Conservation (phyloP, 2,797 vertebrate species). For the Trematomus bernacchii region DNA sequence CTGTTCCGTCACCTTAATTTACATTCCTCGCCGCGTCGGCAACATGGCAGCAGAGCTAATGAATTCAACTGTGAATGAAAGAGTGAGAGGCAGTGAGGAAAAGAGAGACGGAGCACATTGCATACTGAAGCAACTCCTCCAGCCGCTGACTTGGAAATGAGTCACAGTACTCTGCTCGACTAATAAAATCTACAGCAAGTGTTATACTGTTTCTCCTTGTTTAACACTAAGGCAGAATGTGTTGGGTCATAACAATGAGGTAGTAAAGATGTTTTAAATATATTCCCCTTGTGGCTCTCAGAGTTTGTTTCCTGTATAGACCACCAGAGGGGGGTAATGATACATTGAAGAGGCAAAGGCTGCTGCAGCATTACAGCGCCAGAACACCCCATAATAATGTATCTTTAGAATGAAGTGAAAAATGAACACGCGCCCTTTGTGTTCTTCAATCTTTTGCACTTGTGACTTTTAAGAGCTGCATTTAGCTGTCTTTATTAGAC, state of each 20-base stretch:
- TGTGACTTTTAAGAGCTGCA: constrained; percentile 64
- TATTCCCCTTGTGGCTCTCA: constrained; percentile 37
- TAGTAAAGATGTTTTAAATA: constrained; percentile 74
- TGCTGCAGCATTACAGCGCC: constrained; percentile 3
- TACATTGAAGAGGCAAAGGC: constrained; percentile 56
- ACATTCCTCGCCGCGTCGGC: constrained; percentile 48
- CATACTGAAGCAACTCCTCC: constrained; percentile 66
- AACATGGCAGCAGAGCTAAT: constrained; percentile 70
- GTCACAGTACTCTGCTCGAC: constrained; percentile 65
- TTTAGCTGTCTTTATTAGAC: constrained; percentile 67
- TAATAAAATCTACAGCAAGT: constrained; percentile 76
- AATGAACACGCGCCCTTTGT: constrained; percentile 61
- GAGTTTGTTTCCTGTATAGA: constrained; percentile 3
- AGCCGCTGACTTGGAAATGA: constrained; percentile 74
- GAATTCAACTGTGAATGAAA: constrained; percentile 68
- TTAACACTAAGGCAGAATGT: constrained; percentile 75
- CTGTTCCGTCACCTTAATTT: constrained; percentile 63
- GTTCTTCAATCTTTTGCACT: constrained; percentile 57
- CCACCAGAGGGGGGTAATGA: constrained; percentile 83
- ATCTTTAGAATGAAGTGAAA: constrained; percentile 53
- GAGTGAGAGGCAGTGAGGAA: constrained; percentile 49
- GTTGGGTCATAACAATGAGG: constrained; percentile 78
- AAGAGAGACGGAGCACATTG: constrained; percentile 43
- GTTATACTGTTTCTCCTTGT: constrained; percentile 75
- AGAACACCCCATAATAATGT: constrained; percentile 40